A percentile compares a stretch with the other conserved stretches of the same genome.
These are phyloP conservation scores for Hesperia comma DNA, from an alignment of 2,888 invertebrate genomes.

Conservation along the genomic window DNA sequence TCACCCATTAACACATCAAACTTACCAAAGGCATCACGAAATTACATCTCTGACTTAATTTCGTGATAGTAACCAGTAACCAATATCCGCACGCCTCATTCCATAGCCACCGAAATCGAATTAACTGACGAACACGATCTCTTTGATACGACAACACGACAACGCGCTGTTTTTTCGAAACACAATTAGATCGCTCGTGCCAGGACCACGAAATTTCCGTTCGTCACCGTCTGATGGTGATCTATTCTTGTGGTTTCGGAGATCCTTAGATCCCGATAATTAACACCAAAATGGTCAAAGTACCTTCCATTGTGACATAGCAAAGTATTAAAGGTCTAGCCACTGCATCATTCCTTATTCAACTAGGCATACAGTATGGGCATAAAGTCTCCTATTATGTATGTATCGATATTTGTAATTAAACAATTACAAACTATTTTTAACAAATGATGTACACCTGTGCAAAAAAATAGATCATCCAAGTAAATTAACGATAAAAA, in stretches of 20 bases:
- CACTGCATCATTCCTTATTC: no score
- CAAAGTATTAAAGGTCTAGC: no score
- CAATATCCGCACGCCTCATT: neutral
- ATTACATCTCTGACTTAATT: neutral
- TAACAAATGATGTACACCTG: no score
- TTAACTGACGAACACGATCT: conserved; percentile 64
- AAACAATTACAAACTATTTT: no score
- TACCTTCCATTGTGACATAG: no score
- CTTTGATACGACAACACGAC: conserved; percentile 49
- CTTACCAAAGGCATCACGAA: no score
- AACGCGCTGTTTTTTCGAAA: conserved; percentile 56
- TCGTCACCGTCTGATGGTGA: conserved; percentile 64
- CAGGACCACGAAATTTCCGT: conserved; percentile 76
- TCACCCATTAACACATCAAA: no score
- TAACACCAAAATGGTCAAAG: no score
- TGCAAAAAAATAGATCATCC: conserved; percentile 1
- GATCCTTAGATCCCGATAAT: neutral
- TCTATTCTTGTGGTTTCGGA: conserved; percentile 25
- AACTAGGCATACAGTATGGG: no score
- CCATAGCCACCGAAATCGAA: conserved; percentile 52
- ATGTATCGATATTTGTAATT: no score
- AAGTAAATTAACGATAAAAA: conserved; percentile 9
- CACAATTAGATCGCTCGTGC: conserved; percentile 73
- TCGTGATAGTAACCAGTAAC: neutral
- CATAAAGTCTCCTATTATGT: no score